Percentiles rank a stretch among this genome's conserved stretches.
Conservation (phyloP, 2,797 vertebrate species). For the Clamator glandarius region DNA sequence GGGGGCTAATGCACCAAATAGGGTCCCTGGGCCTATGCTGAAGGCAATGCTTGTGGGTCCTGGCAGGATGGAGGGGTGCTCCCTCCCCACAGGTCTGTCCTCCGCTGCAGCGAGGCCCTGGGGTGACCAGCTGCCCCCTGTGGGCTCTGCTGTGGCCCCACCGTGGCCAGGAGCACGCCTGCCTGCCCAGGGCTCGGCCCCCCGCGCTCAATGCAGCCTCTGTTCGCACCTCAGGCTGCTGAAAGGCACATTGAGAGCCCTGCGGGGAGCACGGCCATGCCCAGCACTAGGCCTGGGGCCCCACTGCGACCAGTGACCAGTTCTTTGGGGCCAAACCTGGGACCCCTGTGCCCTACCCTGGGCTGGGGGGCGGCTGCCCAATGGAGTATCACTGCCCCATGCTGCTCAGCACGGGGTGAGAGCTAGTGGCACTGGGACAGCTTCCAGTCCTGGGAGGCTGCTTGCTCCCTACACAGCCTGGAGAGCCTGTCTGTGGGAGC, state of each 20-base stretch:
- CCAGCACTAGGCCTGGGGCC: background rate
- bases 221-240: background rate
- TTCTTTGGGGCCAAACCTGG: background rate
- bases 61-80: background rate
- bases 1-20: background rate
- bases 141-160: background rate
- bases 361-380: background rate
- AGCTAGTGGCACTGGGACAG: background rate
- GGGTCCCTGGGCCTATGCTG: background rate
- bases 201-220: conserved; percentile 5
- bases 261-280: background rate
- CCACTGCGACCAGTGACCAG: background rate
- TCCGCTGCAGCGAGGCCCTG: background rate
- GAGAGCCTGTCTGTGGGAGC: background rate
- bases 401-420: fast-evolving
- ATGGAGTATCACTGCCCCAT: background rate
- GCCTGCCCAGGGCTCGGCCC: background rate
- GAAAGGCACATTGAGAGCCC: background rate
- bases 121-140: background rate
- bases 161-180: background rate
- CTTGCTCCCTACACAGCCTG: fast-evolving
- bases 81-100: background rate
- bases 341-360: background rate
- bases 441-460: background rate
- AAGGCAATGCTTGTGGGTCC: background rate